A percentile compares a stretch with the other conserved stretches of the same genome.
Conservation (phyloP, 2,888 invertebrate genomes). For the Acronicta aceris region DNA sequence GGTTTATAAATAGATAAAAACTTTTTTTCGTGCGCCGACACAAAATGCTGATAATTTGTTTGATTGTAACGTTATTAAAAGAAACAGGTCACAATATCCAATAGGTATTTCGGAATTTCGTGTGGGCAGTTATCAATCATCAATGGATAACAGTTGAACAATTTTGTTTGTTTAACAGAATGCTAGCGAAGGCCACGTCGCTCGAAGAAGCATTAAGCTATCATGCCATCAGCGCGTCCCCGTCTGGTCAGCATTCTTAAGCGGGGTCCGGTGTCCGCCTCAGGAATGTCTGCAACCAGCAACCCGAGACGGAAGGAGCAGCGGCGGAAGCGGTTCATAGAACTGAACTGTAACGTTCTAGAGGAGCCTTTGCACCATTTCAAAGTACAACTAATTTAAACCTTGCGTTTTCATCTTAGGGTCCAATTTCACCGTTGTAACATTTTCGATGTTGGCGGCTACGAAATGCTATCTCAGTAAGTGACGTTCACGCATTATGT, state of each 20-base stretch:
- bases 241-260: slow-evolving; percentile 83
- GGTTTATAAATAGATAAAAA: slow-evolving; percentile 74
- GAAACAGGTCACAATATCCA: slow-evolving; percentile 3
- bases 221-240: slow-evolving; percentile 76
- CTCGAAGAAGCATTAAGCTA: slow-evolving; percentile 80
- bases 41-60: slow-evolving; percentile 53
- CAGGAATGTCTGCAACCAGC: slow-evolving; percentile 84
- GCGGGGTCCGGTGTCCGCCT: slow-evolving; percentile 80
- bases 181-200: slow-evolving; percentile 68
- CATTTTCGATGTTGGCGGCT: slow-evolving; percentile 56
- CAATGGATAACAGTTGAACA: slow-evolving; percentile 46
- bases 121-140: neutral
- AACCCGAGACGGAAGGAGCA: slow-evolving; percentile 88
- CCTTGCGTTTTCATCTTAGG: slow-evolving; percentile 49
- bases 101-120: no score
- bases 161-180: slow-evolving; percentile 74
- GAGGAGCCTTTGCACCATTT: slow-evolving; percentile 60
- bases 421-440: slow-evolving; percentile 38
- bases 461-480: slow-evolving; percentile 64
- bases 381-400: slow-evolving; percentile 38
- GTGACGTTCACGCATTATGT: slow-evolving; percentile 54
- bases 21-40: slow-evolving; percentile 56
- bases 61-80: slow-evolving; percentile 48
- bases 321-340: slow-evolving; percentile 88
- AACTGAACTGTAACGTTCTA: slow-evolving; percentile 62